Conservation (phyloP, 2,888 invertebrate species). For the Hemicrepidius hirtus region DNA sequence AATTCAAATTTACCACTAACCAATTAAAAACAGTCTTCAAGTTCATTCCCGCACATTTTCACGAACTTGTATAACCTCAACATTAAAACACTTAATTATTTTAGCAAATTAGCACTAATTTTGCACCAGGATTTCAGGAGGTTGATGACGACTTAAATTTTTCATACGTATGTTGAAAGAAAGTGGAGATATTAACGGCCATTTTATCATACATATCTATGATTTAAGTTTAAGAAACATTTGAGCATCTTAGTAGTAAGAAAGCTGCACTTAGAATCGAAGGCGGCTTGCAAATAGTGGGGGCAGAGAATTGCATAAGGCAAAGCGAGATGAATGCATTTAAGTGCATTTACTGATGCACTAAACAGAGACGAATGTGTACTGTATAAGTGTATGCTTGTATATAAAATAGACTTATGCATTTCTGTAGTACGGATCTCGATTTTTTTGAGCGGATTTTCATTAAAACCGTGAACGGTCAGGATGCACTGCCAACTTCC, state of each 20-base stretch:
- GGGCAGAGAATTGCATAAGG: conserved; percentile 64
- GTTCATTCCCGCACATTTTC: conserved; percentile 54
- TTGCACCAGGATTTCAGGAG: conserved; percentile 32
- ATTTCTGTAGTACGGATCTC: conserved; percentile 55
- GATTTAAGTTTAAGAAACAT: conserved; percentile 69
- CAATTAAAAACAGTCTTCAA: conserved; percentile 50
- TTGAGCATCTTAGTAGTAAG: conserved; percentile 68
- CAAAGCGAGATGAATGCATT: conserved; percentile 54
- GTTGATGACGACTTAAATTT: conserved; percentile 7
- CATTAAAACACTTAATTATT: conserved; percentile 43
- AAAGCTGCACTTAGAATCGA: conserved; percentile 61
- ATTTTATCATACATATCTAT: conserved; percentile 68
- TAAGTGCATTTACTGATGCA: conserved; percentile 52
- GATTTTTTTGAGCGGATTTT: conserved; percentile 55
- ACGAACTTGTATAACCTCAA: conserved; percentile 53
- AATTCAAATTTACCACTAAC: conserved; percentile 48
- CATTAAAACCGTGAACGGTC: conserved; percentile 4
- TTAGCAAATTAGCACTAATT: conserved; percentile 33
- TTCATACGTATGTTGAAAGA: conserved; percentile 22
- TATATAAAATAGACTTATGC: conserved; percentile 56
- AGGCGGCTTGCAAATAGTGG: conserved; percentile 58
- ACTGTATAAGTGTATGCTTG: conserved; percentile 55
- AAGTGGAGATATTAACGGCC: conserved; percentile 56
- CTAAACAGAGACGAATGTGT: conserved; percentile 53
- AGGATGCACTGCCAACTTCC: conserved; percentile 2